Evolutionary conservation across 2,113 vertebrate species (phyloP), one percentile per base, ranked within the genome.

Genomic region (Aptenodytes patagonicus): DNA sequence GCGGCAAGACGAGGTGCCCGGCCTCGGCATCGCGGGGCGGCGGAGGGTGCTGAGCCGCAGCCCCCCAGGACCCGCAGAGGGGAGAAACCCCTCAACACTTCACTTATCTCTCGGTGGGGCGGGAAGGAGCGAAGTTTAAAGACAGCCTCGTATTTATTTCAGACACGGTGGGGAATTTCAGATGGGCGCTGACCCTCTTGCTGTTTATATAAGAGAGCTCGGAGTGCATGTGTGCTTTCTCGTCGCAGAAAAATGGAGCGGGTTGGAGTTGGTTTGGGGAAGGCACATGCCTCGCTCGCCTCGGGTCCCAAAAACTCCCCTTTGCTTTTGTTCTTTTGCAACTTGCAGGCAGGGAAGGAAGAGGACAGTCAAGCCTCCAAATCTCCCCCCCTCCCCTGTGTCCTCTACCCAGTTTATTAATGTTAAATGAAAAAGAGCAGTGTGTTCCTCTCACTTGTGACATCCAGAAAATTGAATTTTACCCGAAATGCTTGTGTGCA

Each of bases 121-220:
- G 60, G 60, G 40, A 64, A 77, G 51, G 51, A 24, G 51, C 1
- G 5, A 73, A 93, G 85, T 95, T 95, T 62, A 28, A 46, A 69
- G 57, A 7, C 40, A 28, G 16, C 61, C 73, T 65, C 1, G 10
- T 32, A 32, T 90, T 85, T 75, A 21, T 71, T 51, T 58, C 18
- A 21, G 51, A 31, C 3, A 17, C 7, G 22, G 64, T 54, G 75
- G 83, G 65, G 66, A 46, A 40, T 81, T 36, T 62, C 34, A 36
- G 81, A 40, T 42, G 3, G 69, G 60, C 6, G 6, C 60, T 76
- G 84, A 71, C 84, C 76, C 95, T 47, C 32, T 34, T 0, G 44
- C 44, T 65, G 93, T 95, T 97, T 97, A 96, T 93, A 8, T 95
- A 97, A 96, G 97, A 73, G 62, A 81, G 70, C 88, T 31, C 2